phyloP scores from a whole-genome alignment of 1,140 invertebrate genomes.

The Anastatus disparis region DNA sequence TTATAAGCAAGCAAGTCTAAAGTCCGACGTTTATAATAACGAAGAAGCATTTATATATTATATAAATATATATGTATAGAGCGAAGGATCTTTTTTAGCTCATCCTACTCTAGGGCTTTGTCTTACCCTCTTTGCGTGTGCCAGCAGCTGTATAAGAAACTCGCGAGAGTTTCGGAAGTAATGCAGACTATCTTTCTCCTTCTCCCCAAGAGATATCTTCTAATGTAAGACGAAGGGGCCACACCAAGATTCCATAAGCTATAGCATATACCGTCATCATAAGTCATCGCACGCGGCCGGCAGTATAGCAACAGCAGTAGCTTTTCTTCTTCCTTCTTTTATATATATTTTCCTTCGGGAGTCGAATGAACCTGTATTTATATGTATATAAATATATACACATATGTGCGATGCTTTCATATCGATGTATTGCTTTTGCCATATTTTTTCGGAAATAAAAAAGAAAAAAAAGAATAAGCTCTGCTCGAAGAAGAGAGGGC shows the following conservation, averaged over 20 bases:
- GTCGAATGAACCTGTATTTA: background rate
- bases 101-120: background rate
- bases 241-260: background rate
- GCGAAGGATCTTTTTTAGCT: background rate
- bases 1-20: background rate
- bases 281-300: constrained; percentile 11
- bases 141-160: constrained; percentile 4
- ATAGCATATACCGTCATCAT: constrained; percentile 14
- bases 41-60: background rate
- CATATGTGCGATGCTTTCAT: background rate
- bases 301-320: too few species aligned
- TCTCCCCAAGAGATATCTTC: too few species aligned
- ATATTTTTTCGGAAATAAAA: constrained; percentile 7
- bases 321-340: background rate
- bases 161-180: too few species aligned
- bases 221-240: background rate
- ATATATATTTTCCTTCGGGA: background rate
- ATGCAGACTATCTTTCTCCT: too few species aligned
- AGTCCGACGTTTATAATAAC: constrained; percentile 1
- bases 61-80: too few species aligned
- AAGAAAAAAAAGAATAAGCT: background rate
- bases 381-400: too few species aligned
- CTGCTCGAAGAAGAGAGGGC: background rate
- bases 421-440: background rate
- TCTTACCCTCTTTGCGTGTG: background rate